Percentiles rank a stretch among this genome's conserved stretches.
These are phyloP conservation scores for Zeus faber DNA, from an alignment of 2,113 vertebrate genomes.

Conservation along the genomic window DNA sequence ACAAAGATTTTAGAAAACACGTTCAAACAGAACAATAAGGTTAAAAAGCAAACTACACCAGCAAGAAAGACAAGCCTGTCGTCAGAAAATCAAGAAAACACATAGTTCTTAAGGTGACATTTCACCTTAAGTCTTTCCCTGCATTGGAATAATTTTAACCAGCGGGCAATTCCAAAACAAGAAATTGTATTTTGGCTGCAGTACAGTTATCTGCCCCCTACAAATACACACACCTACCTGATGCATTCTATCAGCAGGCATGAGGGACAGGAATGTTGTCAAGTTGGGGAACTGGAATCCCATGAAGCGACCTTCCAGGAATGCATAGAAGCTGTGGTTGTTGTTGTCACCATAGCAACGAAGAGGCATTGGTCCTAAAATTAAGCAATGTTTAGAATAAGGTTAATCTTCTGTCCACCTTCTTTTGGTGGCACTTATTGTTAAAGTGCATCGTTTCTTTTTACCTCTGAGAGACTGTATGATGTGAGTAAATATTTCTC, in stretches of 20 bases:
- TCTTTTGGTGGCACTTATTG: background rate
- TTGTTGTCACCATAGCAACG: constrained; percentile 57
- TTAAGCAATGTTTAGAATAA: background rate
- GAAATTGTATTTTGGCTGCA: too few species aligned
- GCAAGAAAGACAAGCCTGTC: too few species aligned
- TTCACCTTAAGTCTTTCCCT: too few species aligned
- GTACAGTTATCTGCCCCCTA: too few species aligned
- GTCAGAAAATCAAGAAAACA: too few species aligned
- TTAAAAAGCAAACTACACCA: too few species aligned
- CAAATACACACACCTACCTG: constrained; percentile 44
- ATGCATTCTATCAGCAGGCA: constrained; percentile 32
- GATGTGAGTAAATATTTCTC: constrained; percentile 55
- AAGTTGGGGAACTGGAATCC: constrained; percentile 71
- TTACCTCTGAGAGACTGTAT: constrained; percentile 61
- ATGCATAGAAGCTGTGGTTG: constrained; percentile 63
- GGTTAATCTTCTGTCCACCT: background rate
- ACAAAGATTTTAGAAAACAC: too few species aligned
- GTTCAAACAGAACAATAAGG: constrained; percentile 6
- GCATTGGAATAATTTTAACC: too few species aligned
- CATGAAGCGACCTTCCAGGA: constrained; percentile 62
- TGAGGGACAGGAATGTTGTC: constrained; percentile 64
- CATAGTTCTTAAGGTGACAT: too few species aligned
- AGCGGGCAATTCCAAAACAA: too few species aligned
- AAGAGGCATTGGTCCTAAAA: constrained; percentile 51
- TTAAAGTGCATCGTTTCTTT: background rate